Evolutionary conservation across 2,888 invertebrate species (phyloP), one percentile per base, ranked within the genome.

Genomic region (Cheilosia soror): DNA sequence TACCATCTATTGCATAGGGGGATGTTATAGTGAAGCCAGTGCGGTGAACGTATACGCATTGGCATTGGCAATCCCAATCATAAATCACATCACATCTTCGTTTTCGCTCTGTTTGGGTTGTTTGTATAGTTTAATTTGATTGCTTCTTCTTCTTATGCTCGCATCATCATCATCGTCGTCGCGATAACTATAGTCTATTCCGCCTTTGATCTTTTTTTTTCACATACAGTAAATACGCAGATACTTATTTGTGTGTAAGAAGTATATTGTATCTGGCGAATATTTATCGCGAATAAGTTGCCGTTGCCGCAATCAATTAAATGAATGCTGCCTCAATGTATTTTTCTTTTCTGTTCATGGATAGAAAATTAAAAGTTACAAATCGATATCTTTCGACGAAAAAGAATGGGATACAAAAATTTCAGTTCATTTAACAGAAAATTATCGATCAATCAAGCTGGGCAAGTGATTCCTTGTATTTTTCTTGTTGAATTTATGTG

Each of bases 401-500:
- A 33, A 27, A 66, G 71, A 71, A 75, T 75, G 79, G 55, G 63
- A 37, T 62, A 81, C 80, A 81, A 81, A 76, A 76, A 85, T 81
- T 80, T 80, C 75, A 84, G 75, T 80, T 78, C 78, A 57, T 63
- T 79, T 79, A 79, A 79, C 79, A 72, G 79, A 79, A 79, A 78
- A 72, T 79, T 79, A 85, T 81, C 85, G 81, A 85, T 85, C 85
- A 85, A 85, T 85, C 85, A 85, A 81, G 85, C 72, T 81, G 72
- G 81, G 42, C 76, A 72, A 85, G 65, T 80, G 75, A 76, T 79
- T 84, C 55, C 79, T 79, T 78, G 44, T 53, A 37, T 71, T 53
- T 53, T 42, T 68, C 44, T 60, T 55, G 57, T 58, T 58, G 37
- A 15, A 25, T 42, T 29, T n/a, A 44, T 11, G 58, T 57, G 49